A percentile compares a stretch with the other conserved stretches of the same genome.
These are phyloP conservation scores for Dendroctonus valens DNA, from an alignment of 1,140 invertebrate genomes.

Conservation along the genomic window DNA sequence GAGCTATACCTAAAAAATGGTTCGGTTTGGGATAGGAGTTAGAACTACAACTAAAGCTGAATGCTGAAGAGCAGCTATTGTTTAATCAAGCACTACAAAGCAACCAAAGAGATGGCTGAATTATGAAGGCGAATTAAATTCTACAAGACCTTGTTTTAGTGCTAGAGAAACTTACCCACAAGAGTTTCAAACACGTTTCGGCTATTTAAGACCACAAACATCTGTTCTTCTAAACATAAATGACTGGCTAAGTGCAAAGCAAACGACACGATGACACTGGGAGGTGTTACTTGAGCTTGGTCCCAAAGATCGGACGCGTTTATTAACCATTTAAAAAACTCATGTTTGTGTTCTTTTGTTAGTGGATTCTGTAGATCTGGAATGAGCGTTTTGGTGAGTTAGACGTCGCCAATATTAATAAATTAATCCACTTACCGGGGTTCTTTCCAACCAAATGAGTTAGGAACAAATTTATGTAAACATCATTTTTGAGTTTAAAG, in stretches of 20 bases:
- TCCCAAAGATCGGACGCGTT: constrained; percentile 38
- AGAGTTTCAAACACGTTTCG: constrained; percentile 51
- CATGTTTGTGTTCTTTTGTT: constrained; percentile 5
- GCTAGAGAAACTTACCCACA: constrained; percentile 27
- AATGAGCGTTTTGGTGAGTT: not conserved
- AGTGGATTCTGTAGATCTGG: not conserved
- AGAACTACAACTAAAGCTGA: too few species aligned
- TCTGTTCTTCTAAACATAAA: constrained; percentile 50
- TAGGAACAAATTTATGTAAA: constrained; percentile 54
- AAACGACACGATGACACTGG: constrained; percentile 51
- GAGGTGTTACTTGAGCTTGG: constrained; percentile 39
- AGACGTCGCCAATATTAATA: not conserved
- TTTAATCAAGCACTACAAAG: constrained; percentile 37
- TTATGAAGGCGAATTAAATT: not conserved
- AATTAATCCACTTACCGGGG: constrained; percentile 6
- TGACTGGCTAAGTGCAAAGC: constrained; percentile 52
- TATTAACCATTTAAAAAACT: constrained; percentile 18
- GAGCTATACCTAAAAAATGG: constrained; percentile 15
- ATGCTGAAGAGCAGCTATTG: too few species aligned
- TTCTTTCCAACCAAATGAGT: constrained; percentile 48
- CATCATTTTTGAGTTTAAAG: constrained; percentile 53
- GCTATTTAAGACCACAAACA: constrained; percentile 49
- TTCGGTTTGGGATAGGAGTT: too few species aligned
- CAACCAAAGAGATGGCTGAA: too few species aligned
- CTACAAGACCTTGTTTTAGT: not conserved